phyloP scores from a whole-genome alignment of 1,140 invertebrate genomes.

The Aphis gossypii region DNA sequence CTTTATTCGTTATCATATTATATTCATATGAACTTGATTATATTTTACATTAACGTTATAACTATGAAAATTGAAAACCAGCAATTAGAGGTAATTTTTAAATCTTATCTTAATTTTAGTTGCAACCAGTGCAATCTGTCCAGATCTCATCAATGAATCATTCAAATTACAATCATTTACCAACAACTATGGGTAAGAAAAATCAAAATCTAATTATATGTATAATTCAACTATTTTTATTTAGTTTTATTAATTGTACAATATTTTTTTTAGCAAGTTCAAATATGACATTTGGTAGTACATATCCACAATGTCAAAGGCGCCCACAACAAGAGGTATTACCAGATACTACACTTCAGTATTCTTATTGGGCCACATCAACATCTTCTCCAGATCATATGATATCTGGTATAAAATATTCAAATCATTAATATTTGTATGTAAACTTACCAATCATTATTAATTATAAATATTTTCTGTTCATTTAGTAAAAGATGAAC shows the following conservation, averaged over 20 bases:
- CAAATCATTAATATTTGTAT: not conserved
- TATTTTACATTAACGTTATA: too few relatives aligned
- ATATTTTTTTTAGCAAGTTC: slow-evolving; percentile 27
- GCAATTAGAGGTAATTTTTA: not conserved
- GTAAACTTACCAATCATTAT: not conserved
- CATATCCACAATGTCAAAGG: slow-evolving; percentile 50
- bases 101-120: slow-evolving; percentile 60
- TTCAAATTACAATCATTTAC: slow-evolving; percentile 65
- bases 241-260: not conserved
- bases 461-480: not conserved
- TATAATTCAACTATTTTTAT: not conserved
- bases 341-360: slow-evolving; percentile 58
- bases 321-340: slow-evolving; percentile 51
- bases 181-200: slow-evolving; percentile 59
- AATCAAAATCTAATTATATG: not conserved
- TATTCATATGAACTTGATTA: too few relatives aligned
- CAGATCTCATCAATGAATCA: slow-evolving; percentile 66
- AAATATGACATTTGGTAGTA: slow-evolving; percentile 27
- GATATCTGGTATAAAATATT: slow-evolving; percentile 15
- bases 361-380: slow-evolving; percentile 59
- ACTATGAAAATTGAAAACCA: too few relatives aligned
- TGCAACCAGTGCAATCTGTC: slow-evolving; percentile 66
- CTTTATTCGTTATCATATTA: too few relatives aligned
- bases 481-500: slow-evolving; percentile 50
- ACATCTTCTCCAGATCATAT: slow-evolving; percentile 53